Evolutionary conservation across 2,888 invertebrate species (phyloP).

Genomic region (Hirtodrosophila alboralis): DNA sequence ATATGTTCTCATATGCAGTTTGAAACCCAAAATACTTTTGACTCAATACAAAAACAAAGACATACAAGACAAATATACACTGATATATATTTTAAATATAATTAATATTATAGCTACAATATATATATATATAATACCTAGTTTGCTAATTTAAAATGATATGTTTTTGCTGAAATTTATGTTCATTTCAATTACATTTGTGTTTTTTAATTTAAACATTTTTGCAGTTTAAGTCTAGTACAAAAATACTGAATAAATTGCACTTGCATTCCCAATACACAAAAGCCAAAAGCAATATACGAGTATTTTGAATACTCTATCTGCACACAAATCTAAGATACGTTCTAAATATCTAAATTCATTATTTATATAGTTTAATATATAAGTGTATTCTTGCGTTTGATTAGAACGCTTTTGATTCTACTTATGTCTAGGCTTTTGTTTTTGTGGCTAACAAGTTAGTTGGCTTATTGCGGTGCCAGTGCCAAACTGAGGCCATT

Average conservation of each 20-base stretch:
- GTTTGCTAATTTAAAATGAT: slow-evolving; percentile 76
- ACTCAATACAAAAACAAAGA: slow-evolving; percentile 39
- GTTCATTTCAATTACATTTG: no score
- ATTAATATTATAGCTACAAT: slow-evolving; percentile 50
- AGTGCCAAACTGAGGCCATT: slow-evolving; percentile 81
- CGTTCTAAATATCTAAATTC: slow-evolving; percentile 15
- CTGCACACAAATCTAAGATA: slow-evolving; percentile 14
- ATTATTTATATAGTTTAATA: no score
- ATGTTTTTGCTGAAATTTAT: slow-evolving; percentile 71
- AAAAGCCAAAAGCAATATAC: slow-evolving; percentile 33
- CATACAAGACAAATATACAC: slow-evolving; percentile 25
- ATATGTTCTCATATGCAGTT: slow-evolving; percentile 75
- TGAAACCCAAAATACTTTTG: slow-evolving; percentile 64
- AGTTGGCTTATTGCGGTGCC: slow-evolving; percentile 72
- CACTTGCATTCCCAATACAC: slow-evolving; percentile 55
- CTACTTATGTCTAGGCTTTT: slow-evolving; percentile 35
- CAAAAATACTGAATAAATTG: slow-evolving; percentile 77
- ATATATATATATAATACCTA: no score
- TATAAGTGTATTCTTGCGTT: slow-evolving; percentile 3
- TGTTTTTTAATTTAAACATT: slow-evolving; percentile 21
- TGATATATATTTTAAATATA: slow-evolving; percentile 9
- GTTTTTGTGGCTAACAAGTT: slow-evolving; percentile 29
- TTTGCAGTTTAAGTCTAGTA: slow-evolving; percentile 64
- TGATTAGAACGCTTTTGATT: slow-evolving; percentile 34
- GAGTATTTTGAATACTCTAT: slow-evolving; percentile 49